Evolutionary conservation across 2,888 invertebrate genomes (phyloP).

Genomic region (Xanthia togata): DNA sequence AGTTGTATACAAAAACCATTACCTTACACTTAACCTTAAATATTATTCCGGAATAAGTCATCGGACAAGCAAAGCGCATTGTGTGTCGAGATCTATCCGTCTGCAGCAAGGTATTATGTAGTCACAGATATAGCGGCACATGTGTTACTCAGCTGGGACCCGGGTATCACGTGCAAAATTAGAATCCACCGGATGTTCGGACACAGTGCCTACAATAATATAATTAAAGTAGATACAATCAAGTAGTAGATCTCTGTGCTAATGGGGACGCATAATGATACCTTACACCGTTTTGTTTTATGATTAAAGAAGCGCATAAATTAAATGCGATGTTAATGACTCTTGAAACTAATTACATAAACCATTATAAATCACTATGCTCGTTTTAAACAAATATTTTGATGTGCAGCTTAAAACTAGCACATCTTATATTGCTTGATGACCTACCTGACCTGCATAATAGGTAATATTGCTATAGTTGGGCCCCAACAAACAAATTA

Average conservation of each 20-base stretch:
- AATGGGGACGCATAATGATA: constrained; percentile 5
- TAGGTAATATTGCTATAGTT: neutral
- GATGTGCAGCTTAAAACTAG: too few relatives aligned
- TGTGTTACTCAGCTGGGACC: neutral
- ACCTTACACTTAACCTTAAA: neutral
- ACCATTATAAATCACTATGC: too few relatives aligned
- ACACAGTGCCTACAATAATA: constrained; percentile 12
- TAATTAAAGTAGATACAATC: constrained; percentile 29
- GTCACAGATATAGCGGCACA: neutral
- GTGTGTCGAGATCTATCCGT: neutral
- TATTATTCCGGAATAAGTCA: neutral
- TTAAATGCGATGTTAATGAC: neutral
- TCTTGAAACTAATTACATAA: neutral
- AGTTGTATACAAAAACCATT: neutral
- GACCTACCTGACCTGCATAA: neutral
- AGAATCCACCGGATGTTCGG: constrained; percentile 27
- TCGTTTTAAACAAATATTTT: neutral
- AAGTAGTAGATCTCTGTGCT: constrained; percentile 17
- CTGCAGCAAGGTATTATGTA: too few relatives aligned
- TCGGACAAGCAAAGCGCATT: neutral
- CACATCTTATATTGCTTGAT: neutral
- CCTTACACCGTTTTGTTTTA: constrained; percentile 1
- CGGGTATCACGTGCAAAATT: neutral
- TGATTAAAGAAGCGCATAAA: neutral
- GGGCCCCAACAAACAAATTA: neutral